Base-by-base conservation (phyloP, 2,797 vertebrate species). In the Apogon talboti region DNA sequence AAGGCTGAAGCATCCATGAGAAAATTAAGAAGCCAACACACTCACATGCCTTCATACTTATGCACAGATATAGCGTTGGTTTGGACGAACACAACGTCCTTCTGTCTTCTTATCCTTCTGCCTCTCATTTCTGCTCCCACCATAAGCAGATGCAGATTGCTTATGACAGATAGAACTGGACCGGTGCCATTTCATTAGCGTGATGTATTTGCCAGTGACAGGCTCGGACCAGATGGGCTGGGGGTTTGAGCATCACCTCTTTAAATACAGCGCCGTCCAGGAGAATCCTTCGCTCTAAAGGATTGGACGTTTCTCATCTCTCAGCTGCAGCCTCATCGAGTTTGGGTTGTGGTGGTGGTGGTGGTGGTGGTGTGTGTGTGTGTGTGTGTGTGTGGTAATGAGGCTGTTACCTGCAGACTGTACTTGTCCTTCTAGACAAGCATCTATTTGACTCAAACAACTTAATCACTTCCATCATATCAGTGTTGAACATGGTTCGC, bases 141-240 rank as follows among this genome's bases (percentile, higher is more conserved):
- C 62, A 54, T 60, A 38, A 84, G 71, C 78, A 83, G 81, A 91
- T 85, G 82, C 80, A 88, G 76, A 89, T 87, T 78, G 74, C 66
- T 76, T 56, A 21, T 82, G 87, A 86, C 72, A 74, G 85, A 70
- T 69, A 78, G 80, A 38, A 42, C 33, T 71, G 81, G 78, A 66
- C 73, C 64, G 61, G 42, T 84, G 82, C 84, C 87, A 83, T 90
- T 86, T 79, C 79, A 89, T 92, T 86, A 91, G 52, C n/a, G 11
- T 78, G 85, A 90, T 83, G 76, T 73, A 84, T 84, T 66, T 35
- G 56, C 65, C 15, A 66, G 63, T 81, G 83, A 72, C 81, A 79
- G 67, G 59, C 71, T 52, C 1, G 16, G 66, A 24, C 60, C 79
- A 85, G 75, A 80, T 67, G 61, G 60, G 56, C 50, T 66, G n/a